These are phyloP conservation scores for Cheumatopsyche charites DNA, from an alignment of 1,140 invertebrate species.

Conservation along the genomic window DNA sequence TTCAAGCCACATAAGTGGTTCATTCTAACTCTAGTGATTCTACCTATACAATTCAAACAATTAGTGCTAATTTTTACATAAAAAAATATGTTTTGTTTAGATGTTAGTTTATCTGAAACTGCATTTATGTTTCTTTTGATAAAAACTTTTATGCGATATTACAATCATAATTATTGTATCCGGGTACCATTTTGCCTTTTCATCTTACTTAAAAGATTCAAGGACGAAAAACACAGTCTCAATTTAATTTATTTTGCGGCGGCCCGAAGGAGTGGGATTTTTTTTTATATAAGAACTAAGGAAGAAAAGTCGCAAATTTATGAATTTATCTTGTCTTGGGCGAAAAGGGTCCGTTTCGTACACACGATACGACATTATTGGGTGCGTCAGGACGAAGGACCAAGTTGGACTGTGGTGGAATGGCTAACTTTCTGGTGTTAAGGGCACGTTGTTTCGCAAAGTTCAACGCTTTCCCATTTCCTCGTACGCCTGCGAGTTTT, in stretches of 20 bases:
- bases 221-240: too few relatives aligned
- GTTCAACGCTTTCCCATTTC: slow-evolving; percentile 17
- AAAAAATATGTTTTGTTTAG: too few relatives aligned
- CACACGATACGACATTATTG: slow-evolving; percentile 10
- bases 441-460: neutral
- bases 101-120: too few relatives aligned
- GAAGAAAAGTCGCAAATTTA: neutral
- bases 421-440: neutral
- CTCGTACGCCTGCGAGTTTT: neutral
- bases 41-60: too few relatives aligned
- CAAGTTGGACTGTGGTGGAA: neutral
- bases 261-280: neutral
- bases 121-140: too few relatives aligned
- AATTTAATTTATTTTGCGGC: slow-evolving; percentile 8
- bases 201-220: too few relatives aligned
- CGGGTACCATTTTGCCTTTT: too few relatives aligned
- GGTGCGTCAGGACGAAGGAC: neutral
- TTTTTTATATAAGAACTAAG: neutral
- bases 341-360: slow-evolving; percentile 3
- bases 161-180: too few relatives aligned
- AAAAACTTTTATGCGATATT: too few relatives aligned
- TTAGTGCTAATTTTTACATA: too few relatives aligned
- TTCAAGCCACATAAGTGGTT: too few relatives aligned
- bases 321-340: slow-evolving; percentile 15
- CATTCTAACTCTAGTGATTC: too few relatives aligned